Conservation (phyloP, 2,797 vertebrate species). For the Pelochelys cantorii region DNA sequence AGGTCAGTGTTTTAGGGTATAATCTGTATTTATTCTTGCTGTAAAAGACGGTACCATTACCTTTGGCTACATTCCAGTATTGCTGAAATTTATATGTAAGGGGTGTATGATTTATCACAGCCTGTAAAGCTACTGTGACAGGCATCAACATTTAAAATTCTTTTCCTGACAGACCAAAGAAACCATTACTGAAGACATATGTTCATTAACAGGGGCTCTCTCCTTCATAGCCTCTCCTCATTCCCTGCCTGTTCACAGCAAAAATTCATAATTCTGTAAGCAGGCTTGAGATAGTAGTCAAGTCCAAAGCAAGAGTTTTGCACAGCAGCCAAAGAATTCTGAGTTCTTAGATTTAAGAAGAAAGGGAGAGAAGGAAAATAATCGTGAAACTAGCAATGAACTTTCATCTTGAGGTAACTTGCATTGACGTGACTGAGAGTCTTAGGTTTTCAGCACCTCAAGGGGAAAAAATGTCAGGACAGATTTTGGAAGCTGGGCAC, state of each 20-base stretch:
- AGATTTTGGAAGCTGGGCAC: not conserved
- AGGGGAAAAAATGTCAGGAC: not conserved
- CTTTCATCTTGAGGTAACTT: conserved; percentile 40
- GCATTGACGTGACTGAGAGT: conserved; percentile 21
- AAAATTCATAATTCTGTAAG: conserved; percentile 50
- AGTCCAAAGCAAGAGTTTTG: conserved; percentile 43
- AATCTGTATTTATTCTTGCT: not conserved
- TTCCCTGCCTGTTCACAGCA: conserved; percentile 30
- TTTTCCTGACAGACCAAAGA: not conserved
- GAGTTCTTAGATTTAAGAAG: conserved; percentile 39
- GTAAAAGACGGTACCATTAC: not conserved
- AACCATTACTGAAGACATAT: not conserved
- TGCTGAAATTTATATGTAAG: not conserved
- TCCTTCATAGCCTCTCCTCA: conserved; percentile 19
- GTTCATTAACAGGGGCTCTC: not conserved
- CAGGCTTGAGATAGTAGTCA: conserved; percentile 26
- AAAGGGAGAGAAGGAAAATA: conserved; percentile 48
- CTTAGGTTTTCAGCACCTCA: not conserved
- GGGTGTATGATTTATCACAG: not conserved
- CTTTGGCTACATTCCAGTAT: not conserved
- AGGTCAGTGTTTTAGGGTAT: not conserved
- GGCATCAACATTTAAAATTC: not conserved
- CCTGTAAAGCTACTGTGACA: not conserved
- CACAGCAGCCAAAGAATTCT: conserved; percentile 36
- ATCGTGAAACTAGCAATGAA: conserved; percentile 39